Evolutionary conservation across 92 coral and sea anemone species (phyloP), one percentile per base, ranked within the genome.

Genomic region (Epizoanthus rinbou): DNA sequence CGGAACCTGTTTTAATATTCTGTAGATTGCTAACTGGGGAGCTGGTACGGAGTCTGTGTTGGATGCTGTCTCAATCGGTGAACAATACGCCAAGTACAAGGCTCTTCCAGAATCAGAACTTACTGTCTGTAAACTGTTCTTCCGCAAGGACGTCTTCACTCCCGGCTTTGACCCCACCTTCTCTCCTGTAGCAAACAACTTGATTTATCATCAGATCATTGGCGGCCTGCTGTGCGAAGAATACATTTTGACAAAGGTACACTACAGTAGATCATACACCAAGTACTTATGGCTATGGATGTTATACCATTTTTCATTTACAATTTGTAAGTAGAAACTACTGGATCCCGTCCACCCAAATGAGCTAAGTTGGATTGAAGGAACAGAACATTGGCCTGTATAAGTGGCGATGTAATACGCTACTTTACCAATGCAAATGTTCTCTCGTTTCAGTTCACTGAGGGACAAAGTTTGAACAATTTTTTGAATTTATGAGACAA

Each of bases 1-100:
- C 7, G 54, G 54, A 47, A 47, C 54, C 54, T 47, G 14, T 8
- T 47, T 47, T 10, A 7, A 47, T 74, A 25, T 69, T 69, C 15
- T 68, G 18, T 59, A 95, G 98, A 89, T 91, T 13, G 84, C 90
- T 53, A 95, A 88, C 89, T 92, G 97, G 95, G 98, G 98, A 15
- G 79, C 90, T 82, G 94, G 95, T 8, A n/a, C 76, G 16, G 98
- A 95, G 70, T 87, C 86, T 37, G 86, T 95, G 14, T 70, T 93
- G 84, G 98, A 95, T 71, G 91, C 97, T 33, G 88, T 93, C 15
- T 95, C 92, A 25, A 66, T 95, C 21, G 91, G 95, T 50, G 98
- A 95, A 67, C 98, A 91, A 85, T 93, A 90, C 79, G 93, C 97
- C 13, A 66, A 83, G 23, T 66, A 85, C 56, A 85, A 91, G 76